Conservation (phyloP, 1,140 invertebrate species). For the Drosophila nigrodunni region DNA sequence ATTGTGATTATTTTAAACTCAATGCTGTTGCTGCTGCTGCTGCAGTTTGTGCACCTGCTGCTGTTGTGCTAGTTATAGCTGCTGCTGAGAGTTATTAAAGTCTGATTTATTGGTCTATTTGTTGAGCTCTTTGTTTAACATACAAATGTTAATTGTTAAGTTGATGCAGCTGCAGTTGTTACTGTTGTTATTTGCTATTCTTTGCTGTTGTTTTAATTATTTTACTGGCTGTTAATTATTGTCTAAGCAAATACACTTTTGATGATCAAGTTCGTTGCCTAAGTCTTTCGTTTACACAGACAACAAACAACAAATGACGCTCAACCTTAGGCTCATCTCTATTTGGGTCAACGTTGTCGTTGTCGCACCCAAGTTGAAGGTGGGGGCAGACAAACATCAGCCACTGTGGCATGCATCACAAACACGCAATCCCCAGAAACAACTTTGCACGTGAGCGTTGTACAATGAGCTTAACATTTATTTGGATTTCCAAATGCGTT, state of each 20-base stretch:
- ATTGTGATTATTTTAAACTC: constrained; percentile 72
- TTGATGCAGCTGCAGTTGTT: constrained; percentile 46
- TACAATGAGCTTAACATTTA: constrained; percentile 35
- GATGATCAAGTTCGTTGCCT: constrained; percentile 57
- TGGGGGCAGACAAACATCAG: constrained; percentile 12
- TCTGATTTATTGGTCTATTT: constrained; percentile 36
- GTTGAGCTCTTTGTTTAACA: constrained; percentile 50
- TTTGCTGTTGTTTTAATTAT: constrained; percentile 17
- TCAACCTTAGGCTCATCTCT: constrained; percentile 7
- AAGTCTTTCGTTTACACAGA: constrained; percentile 62
- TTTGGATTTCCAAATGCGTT: constrained; percentile 21
- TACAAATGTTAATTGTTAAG: constrained; percentile 44
- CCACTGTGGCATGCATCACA: constrained; percentile 16
- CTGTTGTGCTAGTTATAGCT: constrained; percentile 13
- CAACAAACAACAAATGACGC: neutral
- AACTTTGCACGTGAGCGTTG: constrained; percentile 57
- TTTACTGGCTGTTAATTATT: constrained; percentile 17
- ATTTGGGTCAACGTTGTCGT: constrained; percentile 2
- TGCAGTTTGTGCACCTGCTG: constrained; percentile 34
- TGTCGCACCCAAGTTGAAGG: constrained; percentile 26
- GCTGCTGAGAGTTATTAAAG: neutral
- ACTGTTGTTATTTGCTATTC: neutral
- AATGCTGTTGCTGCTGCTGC: constrained; percentile 1
- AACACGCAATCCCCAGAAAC: constrained; percentile 34
- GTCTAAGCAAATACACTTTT: constrained; percentile 32